A percentile compares a stretch with the other conserved stretches of the same genome.
These are phyloP conservation scores for Choristoneura rosaceana DNA, from an alignment of 2,888 invertebrate species.

Conservation along the genomic window DNA sequence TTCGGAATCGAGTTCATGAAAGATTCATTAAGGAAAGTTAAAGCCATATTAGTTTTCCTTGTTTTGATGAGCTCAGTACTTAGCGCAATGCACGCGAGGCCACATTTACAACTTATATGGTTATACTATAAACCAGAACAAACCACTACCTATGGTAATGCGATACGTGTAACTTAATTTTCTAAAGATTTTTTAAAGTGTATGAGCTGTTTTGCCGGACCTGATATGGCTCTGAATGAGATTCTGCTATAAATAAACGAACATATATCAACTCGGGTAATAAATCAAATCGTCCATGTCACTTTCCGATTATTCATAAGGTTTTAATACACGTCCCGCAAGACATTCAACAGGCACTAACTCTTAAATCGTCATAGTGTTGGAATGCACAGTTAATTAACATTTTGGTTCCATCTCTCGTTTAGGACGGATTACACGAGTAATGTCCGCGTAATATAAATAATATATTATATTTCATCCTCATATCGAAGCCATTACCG, in stretches of 20 bases:
- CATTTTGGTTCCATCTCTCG: constrained; percentile 10
- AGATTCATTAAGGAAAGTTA: constrained; percentile 40
- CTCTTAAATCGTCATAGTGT: constrained; percentile 27
- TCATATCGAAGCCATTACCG: constrained; percentile 44
- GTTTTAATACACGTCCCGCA: background rate
- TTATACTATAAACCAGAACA: background rate
- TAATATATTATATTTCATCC: constrained; percentile 42
- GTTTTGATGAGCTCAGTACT: constrained; percentile 25
- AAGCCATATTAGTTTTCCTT: constrained; percentile 30
- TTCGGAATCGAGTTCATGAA: constrained; percentile 27
- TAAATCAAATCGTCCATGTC: background rate
- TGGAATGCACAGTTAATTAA: constrained; percentile 35
- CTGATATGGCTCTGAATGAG: background rate
- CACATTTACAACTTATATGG: background rate
- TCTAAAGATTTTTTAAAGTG: background rate
- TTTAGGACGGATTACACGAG: constrained; percentile 31
- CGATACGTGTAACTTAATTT: background rate
- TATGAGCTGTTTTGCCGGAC: background rate
- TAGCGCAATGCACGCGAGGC: constrained; percentile 23
- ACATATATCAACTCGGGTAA: background rate
- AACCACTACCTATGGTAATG: background rate
- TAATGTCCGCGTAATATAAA: constrained; percentile 37
- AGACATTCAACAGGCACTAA: background rate
- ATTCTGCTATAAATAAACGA: background rate
- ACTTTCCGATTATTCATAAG: constrained; percentile 22